These are phyloP conservation scores for Danio kyathit DNA, from an alignment of 2,797 vertebrate genomes.

Conservation along the genomic window DNA sequence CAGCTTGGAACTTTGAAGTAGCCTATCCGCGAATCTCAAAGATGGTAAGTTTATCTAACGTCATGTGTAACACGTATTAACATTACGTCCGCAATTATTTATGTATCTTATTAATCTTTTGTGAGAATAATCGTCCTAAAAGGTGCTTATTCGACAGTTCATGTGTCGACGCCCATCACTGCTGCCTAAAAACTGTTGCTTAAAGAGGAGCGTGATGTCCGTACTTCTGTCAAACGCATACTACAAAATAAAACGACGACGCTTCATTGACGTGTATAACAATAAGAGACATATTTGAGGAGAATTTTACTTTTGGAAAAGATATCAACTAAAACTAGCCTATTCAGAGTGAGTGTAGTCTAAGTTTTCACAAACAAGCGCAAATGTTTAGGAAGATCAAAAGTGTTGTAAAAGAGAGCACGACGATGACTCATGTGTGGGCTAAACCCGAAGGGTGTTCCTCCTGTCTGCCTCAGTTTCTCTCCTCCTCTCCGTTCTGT, in stretches of 20 bases:
- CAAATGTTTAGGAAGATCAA: background rate
- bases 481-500: background rate
- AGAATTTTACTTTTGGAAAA: background rate
- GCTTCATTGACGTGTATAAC: background rate
- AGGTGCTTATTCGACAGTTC: background rate
- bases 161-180: slow-evolving; percentile 20
- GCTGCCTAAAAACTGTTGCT: background rate
- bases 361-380: background rate
- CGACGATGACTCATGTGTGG: background rate
- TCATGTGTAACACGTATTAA: background rate
- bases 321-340: background rate
- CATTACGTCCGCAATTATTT: background rate
- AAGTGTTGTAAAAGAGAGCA: background rate
- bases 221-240: background rate
- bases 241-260: background rate
- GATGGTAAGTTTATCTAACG: slow-evolving; percentile 32
- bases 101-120: background rate
- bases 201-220: background rate
- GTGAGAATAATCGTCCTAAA: background rate
- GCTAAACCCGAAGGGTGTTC: slow-evolving; percentile 4
- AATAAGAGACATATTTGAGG: background rate
- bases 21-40: background rate
- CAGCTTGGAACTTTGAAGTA: slow-evolving; percentile 6
- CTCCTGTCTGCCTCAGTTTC: background rate
- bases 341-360: background rate